Conservation (phyloP, 2,797 vertebrate species). For the Antennarius maculatus region DNA sequence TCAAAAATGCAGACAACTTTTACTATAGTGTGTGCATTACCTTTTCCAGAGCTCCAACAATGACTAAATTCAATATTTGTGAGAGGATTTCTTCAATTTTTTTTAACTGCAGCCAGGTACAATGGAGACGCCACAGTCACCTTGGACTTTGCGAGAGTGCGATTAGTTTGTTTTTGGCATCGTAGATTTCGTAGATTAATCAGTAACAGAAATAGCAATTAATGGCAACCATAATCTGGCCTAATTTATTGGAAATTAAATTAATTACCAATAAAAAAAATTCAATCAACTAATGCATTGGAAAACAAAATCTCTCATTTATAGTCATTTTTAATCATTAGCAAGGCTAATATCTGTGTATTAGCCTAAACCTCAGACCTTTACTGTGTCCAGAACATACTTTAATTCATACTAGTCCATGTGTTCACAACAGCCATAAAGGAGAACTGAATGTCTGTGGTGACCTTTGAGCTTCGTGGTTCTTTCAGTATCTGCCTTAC, state of each 20-base stretch:
- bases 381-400: slow-evolving; percentile 2
- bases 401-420: slow-evolving; percentile 26
- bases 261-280: neutral
- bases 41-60: no score
- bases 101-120: no score
- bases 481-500: slow-evolving; percentile 38
- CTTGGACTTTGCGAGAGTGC: no score
- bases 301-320: neutral
- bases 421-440: slow-evolving; percentile 61
- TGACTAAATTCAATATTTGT: no score
- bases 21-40: no score
- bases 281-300: no score
- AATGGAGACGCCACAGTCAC: no score
- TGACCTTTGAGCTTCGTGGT: slow-evolving; percentile 73
- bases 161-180: no score
- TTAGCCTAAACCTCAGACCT: slow-evolving; percentile 9
- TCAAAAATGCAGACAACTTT: no score
- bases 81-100: no score
- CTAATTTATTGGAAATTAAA: neutral
- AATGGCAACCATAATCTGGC: neutral
- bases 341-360: neutral
- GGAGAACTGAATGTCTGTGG: slow-evolving; percentile 33
- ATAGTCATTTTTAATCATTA: neutral
- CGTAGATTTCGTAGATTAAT: neutral
- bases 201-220: neutral